phyloP scores from a whole-genome alignment of 2,113 vertebrate species.

The Gnathonemus longibarbis region DNA sequence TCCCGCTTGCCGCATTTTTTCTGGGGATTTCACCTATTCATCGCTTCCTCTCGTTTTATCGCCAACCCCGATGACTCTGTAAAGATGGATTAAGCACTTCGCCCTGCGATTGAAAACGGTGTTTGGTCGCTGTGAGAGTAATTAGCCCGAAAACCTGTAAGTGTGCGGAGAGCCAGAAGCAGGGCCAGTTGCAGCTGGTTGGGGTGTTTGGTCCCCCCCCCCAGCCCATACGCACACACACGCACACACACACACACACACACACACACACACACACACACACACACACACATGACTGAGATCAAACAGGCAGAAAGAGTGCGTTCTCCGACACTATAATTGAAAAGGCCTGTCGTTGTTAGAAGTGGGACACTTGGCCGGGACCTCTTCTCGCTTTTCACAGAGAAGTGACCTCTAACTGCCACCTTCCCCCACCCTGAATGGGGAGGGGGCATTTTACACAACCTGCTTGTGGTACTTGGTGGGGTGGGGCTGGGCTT shows the following conservation, averaged over 20 bases:
- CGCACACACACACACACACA: slow-evolving; percentile 16
- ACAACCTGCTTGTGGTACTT: not conserved
- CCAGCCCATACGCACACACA: not conserved
- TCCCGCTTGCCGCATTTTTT: slow-evolving; percentile 2
- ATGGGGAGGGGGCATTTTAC: slow-evolving; percentile 6
- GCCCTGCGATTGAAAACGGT: slow-evolving; percentile 17
- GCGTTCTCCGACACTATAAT: slow-evolving; percentile 36
- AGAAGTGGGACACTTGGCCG: slow-evolving; percentile 22
- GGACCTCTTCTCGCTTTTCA: slow-evolving; percentile 21
- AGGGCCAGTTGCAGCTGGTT: not conserved
- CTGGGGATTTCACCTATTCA: slow-evolving; percentile 19
- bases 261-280: slow-evolving; percentile 11
- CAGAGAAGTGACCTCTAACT: slow-evolving; percentile 15
- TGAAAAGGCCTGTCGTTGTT: slow-evolving; percentile 39
- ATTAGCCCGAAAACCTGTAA: slow-evolving; percentile 33
- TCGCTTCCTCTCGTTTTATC: not conserved
- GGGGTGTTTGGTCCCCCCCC: slow-evolving; percentile 23
- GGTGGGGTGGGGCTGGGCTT: not conserved
- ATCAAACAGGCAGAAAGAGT: slow-evolving; percentile 50
- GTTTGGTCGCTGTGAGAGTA: slow-evolving; percentile 35
- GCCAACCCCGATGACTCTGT: not conserved
- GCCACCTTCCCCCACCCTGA: slow-evolving; percentile 4
- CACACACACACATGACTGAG: slow-evolving; percentile 33
- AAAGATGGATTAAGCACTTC: slow-evolving; percentile 19
- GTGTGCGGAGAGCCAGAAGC: slow-evolving; percentile 24